Evolutionary conservation across 2,888 invertebrate species (phyloP).

Genomic region (Endotricha flammealis): DNA sequence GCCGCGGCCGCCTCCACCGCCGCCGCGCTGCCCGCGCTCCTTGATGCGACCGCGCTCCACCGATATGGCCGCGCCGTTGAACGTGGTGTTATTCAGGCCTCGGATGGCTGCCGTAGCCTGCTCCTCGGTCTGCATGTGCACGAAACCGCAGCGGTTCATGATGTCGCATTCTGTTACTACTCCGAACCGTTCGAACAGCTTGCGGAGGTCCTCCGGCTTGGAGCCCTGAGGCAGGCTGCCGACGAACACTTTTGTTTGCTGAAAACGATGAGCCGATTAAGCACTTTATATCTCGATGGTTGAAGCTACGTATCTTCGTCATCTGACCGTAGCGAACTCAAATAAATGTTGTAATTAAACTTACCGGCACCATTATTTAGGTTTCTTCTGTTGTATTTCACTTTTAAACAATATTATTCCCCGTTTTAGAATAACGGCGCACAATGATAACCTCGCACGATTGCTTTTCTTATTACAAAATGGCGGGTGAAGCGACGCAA

Average conservation of each 20-base stretch:
- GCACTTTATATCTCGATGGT: slow-evolving; percentile 15
- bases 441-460: slow-evolving; percentile 19
- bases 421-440: slow-evolving; percentile 19
- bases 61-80: slow-evolving; percentile 90
- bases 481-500: slow-evolving; percentile 22
- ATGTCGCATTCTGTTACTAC: slow-evolving; percentile 95
- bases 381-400: slow-evolving; percentile 9
- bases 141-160: slow-evolving; percentile 95
- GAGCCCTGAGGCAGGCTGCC: slow-evolving; percentile 93
- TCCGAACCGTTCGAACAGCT: slow-evolving; percentile 91
- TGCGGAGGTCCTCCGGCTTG: slow-evolving; percentile 88
- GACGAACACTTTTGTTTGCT: slow-evolving; percentile 94
- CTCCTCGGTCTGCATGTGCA: slow-evolving; percentile 91
- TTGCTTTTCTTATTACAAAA: slow-evolving; percentile 26
- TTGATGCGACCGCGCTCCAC: slow-evolving; percentile 91
- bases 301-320: not conserved
- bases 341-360: slow-evolving; percentile 27
- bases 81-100: slow-evolving; percentile 87
- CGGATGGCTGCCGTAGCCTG: slow-evolving; percentile 90
- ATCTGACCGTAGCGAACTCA: too few species aligned
- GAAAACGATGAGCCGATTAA: too few species aligned
- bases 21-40: slow-evolving; percentile 79
- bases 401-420: slow-evolving; percentile 16
- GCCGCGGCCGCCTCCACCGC: slow-evolving; percentile 63
- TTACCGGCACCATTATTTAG: slow-evolving; percentile 66